phyloP scores from a whole-genome alignment of 2,113 vertebrate species.

The Peromyscus leucopus region DNA sequence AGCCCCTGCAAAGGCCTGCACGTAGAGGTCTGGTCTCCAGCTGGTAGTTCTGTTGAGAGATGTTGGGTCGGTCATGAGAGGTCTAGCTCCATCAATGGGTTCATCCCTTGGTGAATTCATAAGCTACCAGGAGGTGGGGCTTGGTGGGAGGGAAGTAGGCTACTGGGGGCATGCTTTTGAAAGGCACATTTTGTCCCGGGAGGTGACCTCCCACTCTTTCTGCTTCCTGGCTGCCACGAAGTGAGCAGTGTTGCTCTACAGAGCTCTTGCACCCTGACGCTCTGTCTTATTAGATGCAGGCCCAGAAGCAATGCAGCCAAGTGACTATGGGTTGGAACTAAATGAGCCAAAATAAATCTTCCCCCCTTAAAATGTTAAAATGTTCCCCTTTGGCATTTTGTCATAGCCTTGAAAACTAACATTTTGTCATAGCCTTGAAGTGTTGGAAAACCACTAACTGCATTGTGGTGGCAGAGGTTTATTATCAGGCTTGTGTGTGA shows the following conservation, averaged over 20 bases:
- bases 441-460: not conserved
- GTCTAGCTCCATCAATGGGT: not conserved
- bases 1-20: not conserved
- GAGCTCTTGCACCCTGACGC: no score
- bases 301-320: not conserved
- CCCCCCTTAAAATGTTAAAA: not conserved
- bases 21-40: not conserved
- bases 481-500: not conserved
- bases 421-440: not conserved
- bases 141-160: not conserved
- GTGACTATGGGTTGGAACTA: not conserved
- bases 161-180: not conserved
- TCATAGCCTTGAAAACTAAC: not conserved
- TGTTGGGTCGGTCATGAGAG: not conserved
- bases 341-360: not conserved
- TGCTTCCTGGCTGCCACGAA: not conserved
- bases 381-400: not conserved
- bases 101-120: not conserved
- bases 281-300: not conserved
- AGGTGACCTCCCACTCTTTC: not conserved
- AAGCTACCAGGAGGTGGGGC: not conserved
- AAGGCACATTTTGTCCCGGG: accelerated
- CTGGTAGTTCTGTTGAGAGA: not conserved
- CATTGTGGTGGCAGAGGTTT: not conserved
- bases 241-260: not conserved